Percentiles rank a stretch among this genome's conserved stretches.
Conservation (phyloP, 2,888 invertebrate genomes). For the Xylocampa areola region DNA sequence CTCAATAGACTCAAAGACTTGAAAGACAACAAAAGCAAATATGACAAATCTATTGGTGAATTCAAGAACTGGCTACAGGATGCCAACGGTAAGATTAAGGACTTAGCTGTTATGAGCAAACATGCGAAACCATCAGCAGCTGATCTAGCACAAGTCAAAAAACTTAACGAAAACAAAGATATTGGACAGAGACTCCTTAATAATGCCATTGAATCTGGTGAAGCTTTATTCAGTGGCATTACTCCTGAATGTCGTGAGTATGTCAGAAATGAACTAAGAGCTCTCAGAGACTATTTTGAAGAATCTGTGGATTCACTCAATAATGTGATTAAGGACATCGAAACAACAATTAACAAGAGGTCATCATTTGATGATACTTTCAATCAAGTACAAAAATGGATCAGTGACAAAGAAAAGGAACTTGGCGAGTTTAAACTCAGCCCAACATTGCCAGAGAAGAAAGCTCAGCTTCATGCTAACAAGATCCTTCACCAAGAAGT, state of each 20-base stretch:
- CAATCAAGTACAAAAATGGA: constrained; percentile 96
- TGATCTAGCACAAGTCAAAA: constrained; percentile 94
- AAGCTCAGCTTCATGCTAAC: constrained; percentile 94
- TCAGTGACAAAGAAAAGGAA: constrained; percentile 94
- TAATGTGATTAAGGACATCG: constrained; percentile 95
- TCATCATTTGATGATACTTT: constrained; percentile 98
- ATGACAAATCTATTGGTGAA: constrained; percentile 91
- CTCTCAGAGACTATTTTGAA: constrained; percentile 95
- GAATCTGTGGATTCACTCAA: constrained; percentile 95
- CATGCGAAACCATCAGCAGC: constrained; percentile 93
- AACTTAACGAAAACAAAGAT: constrained; percentile 93
- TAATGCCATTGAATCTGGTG: constrained; percentile 95
- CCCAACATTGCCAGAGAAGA: constrained; percentile 96
- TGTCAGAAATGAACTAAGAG: constrained; percentile 94
- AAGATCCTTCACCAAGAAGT: constrained; percentile 96
- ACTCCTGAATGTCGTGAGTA: constrained; percentile 96
- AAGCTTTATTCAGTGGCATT: constrained; percentile 95
- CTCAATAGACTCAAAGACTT: constrained; percentile 93
- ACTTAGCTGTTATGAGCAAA: constrained; percentile 93
- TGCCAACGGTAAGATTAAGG: constrained; percentile 93
- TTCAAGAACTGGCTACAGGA: constrained; percentile 95
- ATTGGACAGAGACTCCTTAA: constrained; percentile 94
- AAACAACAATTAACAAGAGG: constrained; percentile 96
- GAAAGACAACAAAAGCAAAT: constrained; percentile 92
- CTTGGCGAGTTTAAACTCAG: constrained; percentile 93